phyloP scores from a whole-genome alignment of 1,140 invertebrate species.

The Drosophila ogumai region DNA sequence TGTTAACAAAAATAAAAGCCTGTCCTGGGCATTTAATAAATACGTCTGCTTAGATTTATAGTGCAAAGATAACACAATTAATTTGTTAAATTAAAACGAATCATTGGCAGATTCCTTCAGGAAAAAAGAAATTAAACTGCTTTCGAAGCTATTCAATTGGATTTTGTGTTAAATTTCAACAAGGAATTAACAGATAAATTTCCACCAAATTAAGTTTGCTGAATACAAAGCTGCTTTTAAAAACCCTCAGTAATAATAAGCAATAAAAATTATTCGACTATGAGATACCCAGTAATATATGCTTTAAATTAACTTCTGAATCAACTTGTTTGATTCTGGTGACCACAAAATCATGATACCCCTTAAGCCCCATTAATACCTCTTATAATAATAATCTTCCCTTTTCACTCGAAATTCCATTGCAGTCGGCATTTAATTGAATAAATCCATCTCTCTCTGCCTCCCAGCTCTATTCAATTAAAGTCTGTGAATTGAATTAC shows the following conservation, averaged over 20 bases:
- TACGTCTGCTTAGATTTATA: slow-evolving; percentile 7
- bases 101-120: no score
- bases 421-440: slow-evolving; percentile 22
- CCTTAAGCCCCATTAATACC: neutral
- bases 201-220: neutral
- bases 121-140: neutral
- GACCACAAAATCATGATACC: no score
- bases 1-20: slow-evolving; percentile 21
- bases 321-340: neutral
- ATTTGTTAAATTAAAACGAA: slow-evolving; percentile 4
- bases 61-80: neutral
- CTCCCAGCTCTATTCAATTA: slow-evolving; percentile 20
- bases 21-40: slow-evolving; percentile 27
- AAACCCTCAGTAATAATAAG: no score
- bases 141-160: neutral
- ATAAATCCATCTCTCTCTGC: slow-evolving; percentile 11
- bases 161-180: neutral
- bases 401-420: neutral
- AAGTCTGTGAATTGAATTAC: slow-evolving; percentile 35
- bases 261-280: neutral
- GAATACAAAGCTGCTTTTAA: neutral
- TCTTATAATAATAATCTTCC: slow-evolving; percentile 1
- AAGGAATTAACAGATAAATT: slow-evolving; percentile 2
- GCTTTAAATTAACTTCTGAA: neutral
- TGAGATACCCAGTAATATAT: neutral